Conservation (phyloP, 2,888 invertebrate species). For the Dasysyrphus albostriatus region DNA sequence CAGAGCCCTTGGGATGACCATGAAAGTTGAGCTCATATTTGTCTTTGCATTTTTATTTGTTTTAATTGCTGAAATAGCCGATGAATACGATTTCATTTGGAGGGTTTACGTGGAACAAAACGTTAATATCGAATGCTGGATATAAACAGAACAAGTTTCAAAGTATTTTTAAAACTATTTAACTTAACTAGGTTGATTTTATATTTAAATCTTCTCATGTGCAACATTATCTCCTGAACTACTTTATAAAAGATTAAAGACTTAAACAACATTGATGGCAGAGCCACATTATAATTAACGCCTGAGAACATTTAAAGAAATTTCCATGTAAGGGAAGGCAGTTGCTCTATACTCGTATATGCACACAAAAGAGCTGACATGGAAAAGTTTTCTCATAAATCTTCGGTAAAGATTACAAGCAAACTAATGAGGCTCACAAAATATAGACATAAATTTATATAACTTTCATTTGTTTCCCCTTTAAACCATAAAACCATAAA, state of each 20-base stretch:
- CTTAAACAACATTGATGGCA: background rate
- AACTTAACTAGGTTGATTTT: no score
- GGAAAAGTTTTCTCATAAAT: constrained; percentile 60
- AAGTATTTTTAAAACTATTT: no score
- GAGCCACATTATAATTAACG: background rate
- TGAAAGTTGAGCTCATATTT: no score
- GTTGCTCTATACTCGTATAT: background rate
- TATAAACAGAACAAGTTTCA: no score
- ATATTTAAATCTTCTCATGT: background rate
- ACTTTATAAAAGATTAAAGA: background rate
- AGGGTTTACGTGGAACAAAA: no score
- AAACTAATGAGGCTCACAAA: constrained; percentile 43
- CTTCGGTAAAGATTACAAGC: constrained; percentile 37
- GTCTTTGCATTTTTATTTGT: no score
- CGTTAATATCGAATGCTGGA: no score
- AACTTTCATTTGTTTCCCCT: background rate
- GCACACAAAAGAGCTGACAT: constrained; percentile 16
- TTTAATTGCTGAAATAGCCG: no score
- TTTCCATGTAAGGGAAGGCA: background rate
- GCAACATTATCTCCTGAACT: background rate
- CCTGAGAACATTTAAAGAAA: background rate
- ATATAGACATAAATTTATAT: background rate
- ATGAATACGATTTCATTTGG: no score
- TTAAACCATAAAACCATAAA: constrained; percentile 3
- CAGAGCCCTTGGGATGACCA: no score